Evolutionary conservation across 2,113 vertebrate genomes (phyloP), one percentile per base, ranked within the genome.

Genomic region (Castor canadensis): DNA sequence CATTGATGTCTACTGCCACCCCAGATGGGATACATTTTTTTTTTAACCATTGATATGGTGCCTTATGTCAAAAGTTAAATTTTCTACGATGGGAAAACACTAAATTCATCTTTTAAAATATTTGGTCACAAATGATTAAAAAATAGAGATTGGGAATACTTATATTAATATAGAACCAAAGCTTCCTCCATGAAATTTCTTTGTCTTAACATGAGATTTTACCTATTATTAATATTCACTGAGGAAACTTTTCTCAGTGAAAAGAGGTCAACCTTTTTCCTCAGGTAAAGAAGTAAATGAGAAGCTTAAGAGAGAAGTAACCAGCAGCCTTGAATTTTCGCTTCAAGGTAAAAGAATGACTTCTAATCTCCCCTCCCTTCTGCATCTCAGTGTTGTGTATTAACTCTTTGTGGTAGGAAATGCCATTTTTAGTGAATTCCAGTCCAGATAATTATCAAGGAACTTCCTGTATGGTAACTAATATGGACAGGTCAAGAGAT

Each of bases 281-380:
- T n/a, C n/a, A n/a, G n/a, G n/a, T n/a, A 84, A 93, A 83, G 20
- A 92, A 84, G 35, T 26, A 94, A 52, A 94, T 43, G n/a, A 89
- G 40, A 81, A 80, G 24, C 35, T 92, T 62, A 9, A 47, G 56
- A 58, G 20, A 62, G n/a, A 88, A 79, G 20, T 35, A 87, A 13
- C 15, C 47, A 77, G 17, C 17, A 81, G 20, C 9, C 19, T 92
- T 94, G 19, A 71, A 47, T 67, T 72, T 93, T 85, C 64, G 6
- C 47, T 72, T 94, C 26, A 85, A 77, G n/a, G 9, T 0, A 13
- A 80, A 91, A 96, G 12, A 43, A 73, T 90, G n/a, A 22, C 16
- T 71, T 7, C 20, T 12, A 24, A 5, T 43, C 24, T 72, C 32
- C 43, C 38, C 3, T 76, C 83, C 38, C 16, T 73, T 82, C 64